Evolutionary conservation across 1,140 invertebrate genomes (phyloP), one percentile per base, ranked within the genome.

Genomic region (Drosophila sturtevanti): DNA sequence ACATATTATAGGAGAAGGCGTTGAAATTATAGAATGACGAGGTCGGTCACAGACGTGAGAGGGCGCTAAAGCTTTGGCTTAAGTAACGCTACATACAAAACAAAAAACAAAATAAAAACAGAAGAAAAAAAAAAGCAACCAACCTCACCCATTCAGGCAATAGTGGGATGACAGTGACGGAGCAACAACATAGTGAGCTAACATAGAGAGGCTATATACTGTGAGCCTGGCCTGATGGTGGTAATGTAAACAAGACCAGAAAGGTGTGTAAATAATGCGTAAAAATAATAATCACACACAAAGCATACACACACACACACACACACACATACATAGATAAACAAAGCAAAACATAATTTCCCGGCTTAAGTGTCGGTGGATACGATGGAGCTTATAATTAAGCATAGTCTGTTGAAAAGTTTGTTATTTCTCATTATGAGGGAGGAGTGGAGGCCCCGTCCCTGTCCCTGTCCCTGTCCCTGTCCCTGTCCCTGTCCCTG

Each of bases 241-340:
- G 22, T 44, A 77, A 74, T 74, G 75, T 77, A 77, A 77, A 77
- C 75, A 77, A 69, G 59, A 74, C 75, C 71, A 66, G 63, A 74
- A 77, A 75, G 72, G 75, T 78, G 75, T 78, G 66, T 78, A 78
- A 78, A 78, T 75, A 78, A 78, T 78, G 75, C 75, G 75, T 78
- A 78, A 75, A 78, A 78, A 78, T 78, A 78, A 78, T 78, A 78
- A 78, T 31, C 63, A 71, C 56, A 75, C 74, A 18, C n/a, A n/a
- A n/a, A n/a, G n/a, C n/a, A n/a, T n/a, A 48, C 18, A 48, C 16
- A 38, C 37, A n/a, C 11, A 48, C 16, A 48, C 41, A 14, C 9
- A 18, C 41, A 44, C 41, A 41, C 41, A 9, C 24, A 24, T 24
- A 24, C 24, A 24, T 31, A 31, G 27, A 31, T 31, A 31, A 7